Base-by-base conservation (phyloP, 2,888 invertebrate species). In the Drosophila barbarae region DNA sequence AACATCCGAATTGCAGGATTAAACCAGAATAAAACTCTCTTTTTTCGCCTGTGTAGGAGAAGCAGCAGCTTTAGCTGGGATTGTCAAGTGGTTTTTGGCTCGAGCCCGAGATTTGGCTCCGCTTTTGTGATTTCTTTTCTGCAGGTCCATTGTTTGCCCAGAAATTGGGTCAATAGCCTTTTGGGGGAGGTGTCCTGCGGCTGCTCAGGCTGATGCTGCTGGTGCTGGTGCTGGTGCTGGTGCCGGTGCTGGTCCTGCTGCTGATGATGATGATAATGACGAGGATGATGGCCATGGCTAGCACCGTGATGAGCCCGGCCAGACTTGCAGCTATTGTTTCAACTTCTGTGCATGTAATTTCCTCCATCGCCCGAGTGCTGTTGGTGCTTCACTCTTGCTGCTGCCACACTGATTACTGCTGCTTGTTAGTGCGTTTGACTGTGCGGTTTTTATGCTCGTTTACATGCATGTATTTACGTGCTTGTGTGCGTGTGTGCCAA, bases 371-470 rank as follows among this genome's bases (percentile, higher is more conserved):
- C 28, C 39, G n/a, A 53, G 44, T 57, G 57, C 18, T 36, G 57
- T 38, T 59, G 56, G 59, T 26, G 44, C 63, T 65, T 55, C 69
- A 65, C 63, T 76, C 50, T 55, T 58, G 53, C 53, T 66, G 64
- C 59, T 69, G 68, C 55, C 63, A 53, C 77, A 69, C 78, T 78
- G 81, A 81, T 78, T 78, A 79, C 76, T 71, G 72, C 68, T 71
- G 73, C 77, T 80, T 80, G 80, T 83, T 81, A 83, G 80, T 76
- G 78, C 77, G 81, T 77, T 81, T 77, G 81, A 66, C 73, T 77
- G 63, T 80, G 77, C 76, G 76, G 76, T 78, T 76, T 78, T 78
- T 78, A 64, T 63, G 56, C 70, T 76, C 72, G 64, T 75, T 75
- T 77, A 67, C 75, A 74, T 61, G 57, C 55, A 65, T 68, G 50